phyloP scores from a whole-genome alignment of 1,140 invertebrate species.

The Laupala kohalensis region DNA sequence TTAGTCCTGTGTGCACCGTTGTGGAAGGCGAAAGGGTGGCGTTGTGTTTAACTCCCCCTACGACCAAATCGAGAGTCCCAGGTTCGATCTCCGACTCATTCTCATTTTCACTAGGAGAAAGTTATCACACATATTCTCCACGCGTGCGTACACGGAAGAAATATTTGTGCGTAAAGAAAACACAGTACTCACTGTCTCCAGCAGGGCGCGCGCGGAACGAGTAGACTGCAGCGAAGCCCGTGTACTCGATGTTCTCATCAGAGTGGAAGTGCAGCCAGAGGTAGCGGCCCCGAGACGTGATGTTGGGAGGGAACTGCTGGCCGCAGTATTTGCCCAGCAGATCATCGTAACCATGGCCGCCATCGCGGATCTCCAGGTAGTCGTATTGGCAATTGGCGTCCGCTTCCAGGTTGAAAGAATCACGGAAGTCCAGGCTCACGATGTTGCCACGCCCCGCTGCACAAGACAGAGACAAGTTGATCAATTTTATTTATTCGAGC shows the following conservation, averaged over 20 bases:
- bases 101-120: too few relatives aligned
- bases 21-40: too few relatives aligned
- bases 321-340: slow-evolving; percentile 57
- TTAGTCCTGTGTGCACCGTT: too few relatives aligned
- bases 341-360: slow-evolving; percentile 69
- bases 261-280: slow-evolving; percentile 76
- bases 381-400: slow-evolving; percentile 65
- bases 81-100: too few relatives aligned
- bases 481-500: too few relatives aligned
- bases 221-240: slow-evolving; percentile 70
- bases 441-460: slow-evolving; percentile 59
- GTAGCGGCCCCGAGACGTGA: slow-evolving; percentile 47
- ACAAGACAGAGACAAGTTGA: slow-evolving; percentile 32
- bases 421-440: slow-evolving; percentile 67
- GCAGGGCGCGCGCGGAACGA: slow-evolving; percentile 32
- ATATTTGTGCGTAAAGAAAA: too few relatives aligned
- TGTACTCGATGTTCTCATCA: slow-evolving; percentile 70
- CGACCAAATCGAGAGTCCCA: too few relatives aligned
- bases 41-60: too few relatives aligned
- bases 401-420: slow-evolving; percentile 64
- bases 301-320: slow-evolving; percentile 57
- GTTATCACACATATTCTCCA: too few relatives aligned
- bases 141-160: too few relatives aligned
- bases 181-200: slow-evolving; percentile 15
- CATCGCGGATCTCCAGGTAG: slow-evolving; percentile 70